Percentiles rank a stretch among this genome's conserved stretches.
phyloP scores from a whole-genome alignment of 2,797 vertebrate genomes.

The Sebastes steindachneri region DNA sequence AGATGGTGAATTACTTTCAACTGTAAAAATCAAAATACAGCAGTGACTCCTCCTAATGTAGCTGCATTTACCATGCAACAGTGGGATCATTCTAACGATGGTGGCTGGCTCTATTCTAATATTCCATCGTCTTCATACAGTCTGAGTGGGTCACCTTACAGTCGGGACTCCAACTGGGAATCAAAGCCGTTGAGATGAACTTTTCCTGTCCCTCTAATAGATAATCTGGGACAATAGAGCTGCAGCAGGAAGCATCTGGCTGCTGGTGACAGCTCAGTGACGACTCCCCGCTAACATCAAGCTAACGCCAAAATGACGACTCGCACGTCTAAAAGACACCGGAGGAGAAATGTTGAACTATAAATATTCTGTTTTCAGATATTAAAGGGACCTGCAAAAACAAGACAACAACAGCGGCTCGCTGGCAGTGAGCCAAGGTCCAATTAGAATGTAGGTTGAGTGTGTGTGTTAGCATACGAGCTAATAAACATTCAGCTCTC shows the following conservation, averaged over 20 bases:
- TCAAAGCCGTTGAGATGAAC: neutral
- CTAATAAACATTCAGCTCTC: constrained; percentile 46
- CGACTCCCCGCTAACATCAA: constrained; percentile 1
- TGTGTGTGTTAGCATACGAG: constrained; percentile 10
- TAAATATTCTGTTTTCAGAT: constrained; percentile 41
- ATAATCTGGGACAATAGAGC: neutral
- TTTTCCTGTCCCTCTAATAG: neutral
- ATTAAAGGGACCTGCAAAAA: neutral
- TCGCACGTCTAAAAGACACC: neutral
- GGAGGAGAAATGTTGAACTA: constrained; percentile 26
- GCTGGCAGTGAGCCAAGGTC: constrained; percentile 21
- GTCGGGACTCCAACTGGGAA: neutral
- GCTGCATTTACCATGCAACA: neutral
- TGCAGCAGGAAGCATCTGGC: constrained; percentile 6
- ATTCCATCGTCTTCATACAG: neutral
- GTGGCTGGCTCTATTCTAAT: neutral
- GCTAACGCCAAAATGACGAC: constrained; percentile 1
- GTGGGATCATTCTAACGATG: neutral
- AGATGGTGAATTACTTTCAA: neutral
- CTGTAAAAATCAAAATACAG: neutral
- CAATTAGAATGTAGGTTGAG: constrained; percentile 39
- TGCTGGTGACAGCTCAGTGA: constrained; percentile 8
- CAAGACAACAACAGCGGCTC: constrained; percentile 1
- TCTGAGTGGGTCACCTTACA: neutral
- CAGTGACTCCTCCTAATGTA: neutral